These are phyloP conservation scores for Bombus superbus DNA, from an alignment of 1,140 invertebrate species.

Conservation along the genomic window DNA sequence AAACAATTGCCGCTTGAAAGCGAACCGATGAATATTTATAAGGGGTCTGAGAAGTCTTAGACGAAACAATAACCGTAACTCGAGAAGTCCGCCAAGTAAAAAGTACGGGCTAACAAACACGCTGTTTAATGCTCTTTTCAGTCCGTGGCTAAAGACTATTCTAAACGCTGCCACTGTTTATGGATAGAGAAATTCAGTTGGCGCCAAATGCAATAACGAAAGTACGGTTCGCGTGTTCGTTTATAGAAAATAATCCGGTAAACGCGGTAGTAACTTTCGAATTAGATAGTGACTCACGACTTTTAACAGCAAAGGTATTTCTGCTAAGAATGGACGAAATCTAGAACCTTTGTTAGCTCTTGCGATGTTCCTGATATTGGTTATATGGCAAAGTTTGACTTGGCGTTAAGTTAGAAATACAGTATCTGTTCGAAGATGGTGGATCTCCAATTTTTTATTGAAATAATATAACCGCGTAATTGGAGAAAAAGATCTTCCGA, in stretches of 20 bases:
- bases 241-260: not conserved
- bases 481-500: too few species aligned
- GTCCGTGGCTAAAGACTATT: not conserved
- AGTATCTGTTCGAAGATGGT: too few species aligned
- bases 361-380: too few species aligned
- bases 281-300: not conserved
- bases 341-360: too few species aligned
- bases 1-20: slow-evolving; percentile 49
- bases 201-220: not conserved
- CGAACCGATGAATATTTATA: slow-evolving; percentile 44
- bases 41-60: slow-evolving; percentile 34
- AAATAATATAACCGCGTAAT: too few species aligned
- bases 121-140: slow-evolving; percentile 6
- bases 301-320: not conserved
- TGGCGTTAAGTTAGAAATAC: too few species aligned
- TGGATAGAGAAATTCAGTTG: not conserved
- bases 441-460: too few species aligned
- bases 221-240: not conserved
- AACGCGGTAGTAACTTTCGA: not conserved
- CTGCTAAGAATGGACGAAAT: not conserved
- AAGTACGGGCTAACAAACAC: slow-evolving; percentile 14
- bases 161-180: not conserved
- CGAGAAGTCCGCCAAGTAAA: slow-evolving; percentile 25
- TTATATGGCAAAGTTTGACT: too few species aligned
- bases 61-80: slow-evolving; percentile 45